Base-by-base conservation (phyloP, 2,888 invertebrate genomes). In the Drosophila quinaria region DNA sequence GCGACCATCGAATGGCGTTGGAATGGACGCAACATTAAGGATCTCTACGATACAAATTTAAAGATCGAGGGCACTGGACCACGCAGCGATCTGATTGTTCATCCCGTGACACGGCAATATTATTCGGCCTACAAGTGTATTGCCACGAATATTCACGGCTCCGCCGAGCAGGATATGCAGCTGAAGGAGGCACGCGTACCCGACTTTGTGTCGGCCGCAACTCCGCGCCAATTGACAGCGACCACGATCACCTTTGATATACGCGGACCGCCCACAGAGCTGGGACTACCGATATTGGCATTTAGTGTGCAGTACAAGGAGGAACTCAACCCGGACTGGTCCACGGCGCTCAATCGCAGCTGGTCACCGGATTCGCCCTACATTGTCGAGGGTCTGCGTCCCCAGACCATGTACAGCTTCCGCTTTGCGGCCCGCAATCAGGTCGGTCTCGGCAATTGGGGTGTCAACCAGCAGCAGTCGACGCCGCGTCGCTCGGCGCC, bases 1-100 rank as follows among this genome's bases (percentile, higher is more conserved):
- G 98, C 98, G 0, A 98, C 98, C 8, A 97, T 98, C 81, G 95
- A 95, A 90, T 98, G 98, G 98, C 95, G 94, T 92, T 95, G 93
- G 92, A 94, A 94, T 68, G 94, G 94, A 37, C 90, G 92, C 49
- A 94, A 94, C 68, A 91, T 95, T 29, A 92, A 93, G 68, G 94
- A 94, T 75, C 66, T 89, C 15, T 90, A 86, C 37, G 94, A 94
- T 49, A 93, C 94, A 0, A 80, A 90, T 56, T 93, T 96, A 4
- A 92, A 93, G 74, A 95, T 95, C 74, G 94, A 94, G 52, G 95
- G 95, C 9, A 94, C 94, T 11, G 96, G 96, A 4, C 96, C 97
- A 2, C 93, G 94, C 29, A 97, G 97, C 60, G 94, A 94, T 74
- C 94, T 97, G 1, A 94, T 95, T 47, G 94, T 97, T 0, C 94